Evolutionary conservation across 2,797 vertebrate species (phyloP), one percentile per base, ranked within the genome.

Genomic region (Paratrypauchen microcephalus): DNA sequence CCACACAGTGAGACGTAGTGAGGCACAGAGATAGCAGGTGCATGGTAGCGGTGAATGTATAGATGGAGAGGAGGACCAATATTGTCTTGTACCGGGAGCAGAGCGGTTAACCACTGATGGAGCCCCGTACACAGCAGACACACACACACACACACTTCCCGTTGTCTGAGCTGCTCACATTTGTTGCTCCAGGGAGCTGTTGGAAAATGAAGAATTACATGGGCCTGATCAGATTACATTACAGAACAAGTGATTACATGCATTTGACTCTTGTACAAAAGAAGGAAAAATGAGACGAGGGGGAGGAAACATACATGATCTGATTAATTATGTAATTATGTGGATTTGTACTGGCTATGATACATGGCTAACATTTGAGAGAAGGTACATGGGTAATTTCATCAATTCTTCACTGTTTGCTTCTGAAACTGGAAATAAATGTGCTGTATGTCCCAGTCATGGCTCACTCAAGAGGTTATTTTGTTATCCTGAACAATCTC

Each of bases 161-260:
- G 90, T 80, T 87, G 86, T 91, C 86, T 89, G 73, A 24, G 12
- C 63, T 79, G 64, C 88, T 85, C 86, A 77, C 75, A 88, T 82
- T 79, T 56, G 61, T 88, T 83, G 90, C 90, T 92, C 86, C 83
- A 83, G 90, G 90, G 89, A 91, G 86, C 87, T 89, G 87, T 90
- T 92, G 90, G 81, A 86, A 91, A 88, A 91, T 91, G 87, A 91
- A 89, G 90, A 92, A 91, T 92, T 89, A 89, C 86, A 89, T 81
- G 84, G 86, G 78, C 83, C 79, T 91, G 86, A 92, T 92, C 89
- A 83, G 87, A 92, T 92, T 92, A 90, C 83, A 88, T 91, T 89
- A 90, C 80, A 78, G 84, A 88, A 85, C 85, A 90, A 85, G 85
- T 83, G 87, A 91, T 90, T 91, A 90, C 90, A 89, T 83, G 86